Base-by-base conservation (phyloP, 2,797 vertebrate genomes). In the Fundulus diaphanus region DNA sequence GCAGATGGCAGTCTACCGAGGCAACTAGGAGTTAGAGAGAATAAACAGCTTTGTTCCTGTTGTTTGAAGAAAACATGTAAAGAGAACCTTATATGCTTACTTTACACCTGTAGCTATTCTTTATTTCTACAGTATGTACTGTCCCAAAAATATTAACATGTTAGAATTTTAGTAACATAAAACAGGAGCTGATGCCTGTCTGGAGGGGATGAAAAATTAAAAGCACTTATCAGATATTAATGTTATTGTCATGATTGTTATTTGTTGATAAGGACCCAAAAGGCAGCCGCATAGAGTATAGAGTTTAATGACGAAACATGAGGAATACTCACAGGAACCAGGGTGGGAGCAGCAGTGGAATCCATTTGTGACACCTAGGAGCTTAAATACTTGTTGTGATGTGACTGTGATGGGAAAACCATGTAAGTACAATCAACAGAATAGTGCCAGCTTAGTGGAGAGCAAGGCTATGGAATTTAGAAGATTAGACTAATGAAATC, bases 41-140 rank as follows among this genome's bases (percentile, higher is more conserved):
- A 70, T 65, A 67, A 82, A 79, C 77, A 70, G 44, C 57, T 51
- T 42, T 56, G 79, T 84, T 80, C 72, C 35, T 31, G 31, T 48
- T 48, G 20, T 68, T 68, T 68, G 9, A 18, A 31, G 13, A 22
- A 68, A 9, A 49, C 22, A 22, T 22, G n/a, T 46, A 49, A 68
- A 31, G 27, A 12, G 46, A 31, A 48, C 44, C 1, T 68, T 18
- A 29, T 44, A 46, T 67, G 40, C 46, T 44, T 18, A 9, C 29
- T 46, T 46, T 66, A n/a, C 63, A 66, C n/a, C n/a, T 5, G 22
- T n/a, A 40, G 37, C 13, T 66, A 42, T 40, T 42, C 24, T 67
- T 67, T 40, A n/a, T 27, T 44, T 24, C 8, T 42, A 44, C 6
- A 15, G 16, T 59, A 20, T 59, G 20, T 33, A 46, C 66, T 11